Percentiles rank a stretch among this genome's conserved stretches.
These are phyloP conservation scores for Sebastes taczanowskii DNA, from an alignment of 2,797 vertebrate genomes.

Conservation along the genomic window DNA sequence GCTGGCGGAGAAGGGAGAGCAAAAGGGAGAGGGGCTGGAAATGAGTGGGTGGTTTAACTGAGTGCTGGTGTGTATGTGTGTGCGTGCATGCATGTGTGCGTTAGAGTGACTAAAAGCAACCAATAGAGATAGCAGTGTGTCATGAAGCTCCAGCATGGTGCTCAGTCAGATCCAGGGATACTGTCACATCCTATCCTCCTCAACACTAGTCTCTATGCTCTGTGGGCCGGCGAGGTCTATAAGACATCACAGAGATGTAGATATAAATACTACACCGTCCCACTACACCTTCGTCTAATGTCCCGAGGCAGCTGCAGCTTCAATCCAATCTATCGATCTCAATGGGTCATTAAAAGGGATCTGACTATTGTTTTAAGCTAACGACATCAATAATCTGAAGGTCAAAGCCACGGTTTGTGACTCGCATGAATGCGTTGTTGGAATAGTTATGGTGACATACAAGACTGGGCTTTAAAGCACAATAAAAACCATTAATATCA, in stretches of 20 bases:
- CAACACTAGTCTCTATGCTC: constrained; percentile 45
- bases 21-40: constrained; percentile 6
- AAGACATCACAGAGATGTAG: constrained; percentile 50
- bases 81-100: background rate
- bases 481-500: background rate
- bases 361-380: background rate
- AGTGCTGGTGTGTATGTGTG: background rate
- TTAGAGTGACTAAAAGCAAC: constrained; percentile 50
- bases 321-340: constrained; percentile 6
- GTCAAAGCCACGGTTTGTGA: background rate
- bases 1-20: background rate
- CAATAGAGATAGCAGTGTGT: constrained; percentile 49
- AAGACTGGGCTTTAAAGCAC: background rate
- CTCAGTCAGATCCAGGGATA: constrained; percentile 63
- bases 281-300: constrained; percentile 37
- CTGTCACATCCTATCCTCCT: constrained; percentile 68
- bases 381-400: constrained; percentile 7
- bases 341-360: constrained; percentile 11
- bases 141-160: constrained; percentile 50
- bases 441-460: background rate
- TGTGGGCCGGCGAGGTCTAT: constrained; percentile 30
- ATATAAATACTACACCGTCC: constrained; percentile 51
- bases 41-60: constrained; percentile 36
- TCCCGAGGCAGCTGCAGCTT: constrained; percentile 26
- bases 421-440: background rate